phyloP scores from a whole-genome alignment of 2,113 vertebrate species.

The Heteronetta atricapilla region DNA sequence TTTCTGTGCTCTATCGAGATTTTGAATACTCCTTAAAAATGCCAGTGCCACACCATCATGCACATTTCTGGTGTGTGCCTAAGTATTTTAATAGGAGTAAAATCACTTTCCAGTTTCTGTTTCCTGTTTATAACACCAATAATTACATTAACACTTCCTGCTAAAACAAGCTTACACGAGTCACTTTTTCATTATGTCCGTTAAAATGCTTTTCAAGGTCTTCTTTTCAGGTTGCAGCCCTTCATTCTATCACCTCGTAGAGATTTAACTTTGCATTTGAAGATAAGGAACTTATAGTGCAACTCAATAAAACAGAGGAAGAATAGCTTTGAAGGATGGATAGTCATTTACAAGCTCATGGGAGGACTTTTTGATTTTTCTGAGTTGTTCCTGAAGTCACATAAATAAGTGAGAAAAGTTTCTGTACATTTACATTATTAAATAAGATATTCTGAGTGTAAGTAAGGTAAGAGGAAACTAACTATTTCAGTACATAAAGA shows the following conservation, averaged over 20 bases:
- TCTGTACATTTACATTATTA: slow-evolving; percentile 10
- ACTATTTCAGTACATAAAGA: slow-evolving; percentile 9
- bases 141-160: not conserved
- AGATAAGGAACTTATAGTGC: slow-evolving; percentile 14
- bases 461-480: not conserved
- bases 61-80: not conserved
- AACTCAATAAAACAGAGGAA: slow-evolving; percentile 6
- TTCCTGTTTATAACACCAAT: not conserved
- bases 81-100: not conserved
- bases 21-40: not conserved
- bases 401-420: slow-evolving; percentile 9
- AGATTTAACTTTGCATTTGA: slow-evolving; percentile 6
- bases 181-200: not conserved
- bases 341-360: slow-evolving; percentile 14
- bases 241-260: not conserved
- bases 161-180: not conserved
- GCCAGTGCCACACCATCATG: not conserved
- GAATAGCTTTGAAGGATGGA: slow-evolving; percentile 11
- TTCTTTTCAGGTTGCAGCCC: not conserved
- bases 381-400: slow-evolving; percentile 10
- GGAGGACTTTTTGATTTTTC: slow-evolving; percentile 4
- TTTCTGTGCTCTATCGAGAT: not conserved
- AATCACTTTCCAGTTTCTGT: not conserved
- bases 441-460: not conserved
- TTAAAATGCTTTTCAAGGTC: slow-evolving; percentile 8